Conservation (phyloP, 2,113 vertebrate species). For the Megaleporinus macrocephalus region DNA sequence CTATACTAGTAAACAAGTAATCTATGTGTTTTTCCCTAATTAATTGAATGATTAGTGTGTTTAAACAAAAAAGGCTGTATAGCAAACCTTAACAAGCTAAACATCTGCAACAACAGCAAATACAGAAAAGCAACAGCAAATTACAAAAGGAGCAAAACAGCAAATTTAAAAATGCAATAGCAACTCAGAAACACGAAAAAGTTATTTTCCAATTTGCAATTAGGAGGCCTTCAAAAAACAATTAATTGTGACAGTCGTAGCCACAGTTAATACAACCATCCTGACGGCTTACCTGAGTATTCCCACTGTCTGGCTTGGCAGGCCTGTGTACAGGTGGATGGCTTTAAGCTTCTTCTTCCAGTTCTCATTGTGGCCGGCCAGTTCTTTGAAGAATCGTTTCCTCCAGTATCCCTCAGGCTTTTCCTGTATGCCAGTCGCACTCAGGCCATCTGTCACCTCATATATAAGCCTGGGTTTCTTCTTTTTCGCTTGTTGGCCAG, state of each 20-base stretch:
- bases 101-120: too few relatives aligned
- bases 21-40: neutral
- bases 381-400: constrained; percentile 77
- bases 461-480: constrained; percentile 53
- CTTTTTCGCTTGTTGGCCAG: constrained; percentile 61
- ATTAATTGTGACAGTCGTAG: neutral
- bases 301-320: constrained; percentile 79
- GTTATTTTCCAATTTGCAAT: too few relatives aligned
- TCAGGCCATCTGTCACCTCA: constrained; percentile 55
- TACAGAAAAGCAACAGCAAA: too few relatives aligned
- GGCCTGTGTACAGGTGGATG: constrained; percentile 79
- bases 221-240: too few relatives aligned
- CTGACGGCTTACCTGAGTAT: constrained; percentile 70
- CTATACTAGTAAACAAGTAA: neutral
- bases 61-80: too few relatives aligned
- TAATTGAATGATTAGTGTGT: too few relatives aligned
- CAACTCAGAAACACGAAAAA: too few relatives aligned
- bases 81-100: too few relatives aligned
- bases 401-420: constrained; percentile 83
- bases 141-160: too few relatives aligned
- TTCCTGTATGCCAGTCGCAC: constrained; percentile 57
- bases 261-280: neutral
- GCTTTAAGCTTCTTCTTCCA: constrained; percentile 71
- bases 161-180: too few relatives aligned
- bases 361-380: constrained; percentile 64